Conservation (phyloP, 1,140 invertebrate species). For the Procambarus clarkii region DNA sequence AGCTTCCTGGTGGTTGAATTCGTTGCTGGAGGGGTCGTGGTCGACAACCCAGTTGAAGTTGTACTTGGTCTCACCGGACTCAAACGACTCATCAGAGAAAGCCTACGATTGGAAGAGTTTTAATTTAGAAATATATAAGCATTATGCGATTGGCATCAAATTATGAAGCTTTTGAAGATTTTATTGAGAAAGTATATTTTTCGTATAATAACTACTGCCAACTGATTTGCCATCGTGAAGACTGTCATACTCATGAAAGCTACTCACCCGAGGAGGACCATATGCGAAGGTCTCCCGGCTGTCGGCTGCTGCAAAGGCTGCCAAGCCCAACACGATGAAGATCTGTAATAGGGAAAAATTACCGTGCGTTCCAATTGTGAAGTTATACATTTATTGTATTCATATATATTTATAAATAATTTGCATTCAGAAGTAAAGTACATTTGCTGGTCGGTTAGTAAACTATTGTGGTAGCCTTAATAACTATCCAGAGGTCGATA, state of each 20-base stretch:
- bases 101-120: no score
- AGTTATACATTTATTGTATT: neutral
- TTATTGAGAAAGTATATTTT: no score
- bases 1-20: neutral
- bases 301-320: slow-evolving; percentile 34
- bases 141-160: no score
- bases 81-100: no score
- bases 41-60: neutral
- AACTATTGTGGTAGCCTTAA: no score
- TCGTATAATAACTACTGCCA: no score
- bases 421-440: neutral
- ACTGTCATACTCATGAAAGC: no score
- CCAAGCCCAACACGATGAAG: slow-evolving; percentile 34
- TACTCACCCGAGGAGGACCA: slow-evolving; percentile 13
- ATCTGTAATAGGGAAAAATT: slow-evolving; percentile 5
- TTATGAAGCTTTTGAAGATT: no score
- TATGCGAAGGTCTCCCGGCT: slow-evolving; percentile 27
- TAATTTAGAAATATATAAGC: no score
- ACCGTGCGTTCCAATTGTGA: neutral
- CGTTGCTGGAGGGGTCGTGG: neutral
- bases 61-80: neutral
- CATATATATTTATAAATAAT: neutral
- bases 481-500: no score
- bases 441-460: no score
- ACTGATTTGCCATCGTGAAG: no score